Percentiles rank a stretch among this genome's conserved stretches.
Conservation (phyloP, 2,113 vertebrate genomes). For the Megaptera novaeangliae region DNA sequence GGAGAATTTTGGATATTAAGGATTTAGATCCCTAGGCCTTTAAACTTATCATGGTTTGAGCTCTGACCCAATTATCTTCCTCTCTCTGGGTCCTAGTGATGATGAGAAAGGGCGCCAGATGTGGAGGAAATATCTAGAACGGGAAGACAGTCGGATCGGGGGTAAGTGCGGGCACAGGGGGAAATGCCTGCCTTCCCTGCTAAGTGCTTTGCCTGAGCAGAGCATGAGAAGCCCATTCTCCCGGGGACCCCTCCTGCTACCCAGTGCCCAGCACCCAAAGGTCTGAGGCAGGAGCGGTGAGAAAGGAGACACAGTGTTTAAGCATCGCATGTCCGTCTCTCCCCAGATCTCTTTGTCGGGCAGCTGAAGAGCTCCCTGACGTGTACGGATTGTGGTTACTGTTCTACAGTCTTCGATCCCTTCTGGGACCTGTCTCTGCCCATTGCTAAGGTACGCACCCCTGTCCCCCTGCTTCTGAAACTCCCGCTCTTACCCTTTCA, state of each 20-base stretch:
- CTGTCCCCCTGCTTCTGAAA: rapidly evolving
- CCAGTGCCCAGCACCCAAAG: not conserved
- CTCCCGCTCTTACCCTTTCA: rapidly evolving
- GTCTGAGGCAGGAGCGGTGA: not conserved
- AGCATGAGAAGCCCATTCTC: not conserved
- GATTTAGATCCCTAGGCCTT: not conserved
- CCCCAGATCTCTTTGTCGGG: slow-evolving; percentile 94
- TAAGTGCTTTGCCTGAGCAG: not conserved
- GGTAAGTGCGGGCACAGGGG: slow-evolving; percentile 80
- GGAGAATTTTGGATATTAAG: not conserved
- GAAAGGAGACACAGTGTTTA: not conserved
- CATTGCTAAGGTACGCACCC: slow-evolving; percentile 87
- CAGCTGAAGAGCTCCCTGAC: slow-evolving; percentile 96
- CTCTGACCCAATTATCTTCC: not conserved
- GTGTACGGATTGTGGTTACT: slow-evolving; percentile 91
- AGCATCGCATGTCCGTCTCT: not conserved
- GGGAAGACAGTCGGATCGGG: slow-evolving; percentile 95
- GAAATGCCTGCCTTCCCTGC: not conserved
- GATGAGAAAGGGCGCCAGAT: slow-evolving; percentile 92
- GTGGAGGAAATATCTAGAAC: slow-evolving; percentile 94
- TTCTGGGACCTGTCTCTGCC: slow-evolving; percentile 98
- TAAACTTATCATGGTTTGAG: not conserved
- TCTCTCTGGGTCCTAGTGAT: slow-evolving; percentile 81
- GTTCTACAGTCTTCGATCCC: slow-evolving; percentile 94
- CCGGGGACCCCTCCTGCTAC: not conserved